phyloP scores from a whole-genome alignment of 2,797 vertebrate species.

The Tokudaia tokunoshimensis region DNA sequence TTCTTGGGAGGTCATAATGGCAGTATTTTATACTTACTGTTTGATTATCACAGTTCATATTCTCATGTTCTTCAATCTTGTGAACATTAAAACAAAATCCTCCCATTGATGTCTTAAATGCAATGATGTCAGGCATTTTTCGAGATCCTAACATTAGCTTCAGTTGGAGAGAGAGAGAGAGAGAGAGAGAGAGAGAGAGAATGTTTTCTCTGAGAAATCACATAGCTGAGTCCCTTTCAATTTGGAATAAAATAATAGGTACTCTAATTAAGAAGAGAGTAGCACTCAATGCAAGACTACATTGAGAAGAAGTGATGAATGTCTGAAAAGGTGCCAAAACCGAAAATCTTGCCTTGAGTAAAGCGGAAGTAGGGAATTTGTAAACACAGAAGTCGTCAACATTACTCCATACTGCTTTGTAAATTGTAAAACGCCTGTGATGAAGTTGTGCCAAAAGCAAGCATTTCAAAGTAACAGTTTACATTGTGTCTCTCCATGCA shows the following conservation, averaged over 20 bases:
- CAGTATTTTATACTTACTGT: background rate
- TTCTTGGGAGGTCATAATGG: conserved; percentile 9
- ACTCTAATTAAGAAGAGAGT: conserved; percentile 21
- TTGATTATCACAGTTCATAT: background rate
- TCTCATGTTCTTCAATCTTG: conserved; percentile 20
- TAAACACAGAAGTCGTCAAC: conserved; percentile 80
- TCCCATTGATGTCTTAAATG: conserved; percentile 18
- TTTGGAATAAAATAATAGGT: conserved; percentile 38
- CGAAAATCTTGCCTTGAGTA: conserved; percentile 79
- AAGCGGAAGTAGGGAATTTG: conserved; percentile 76
- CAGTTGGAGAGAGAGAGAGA: no score
- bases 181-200: no score
- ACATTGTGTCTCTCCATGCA: conserved; percentile 80
- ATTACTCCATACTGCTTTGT: conserved; percentile 81
- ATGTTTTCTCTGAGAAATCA: background rate
- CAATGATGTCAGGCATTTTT: background rate
- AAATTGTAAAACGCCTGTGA: conserved; percentile 82
- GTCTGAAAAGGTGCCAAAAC: conserved; percentile 80
- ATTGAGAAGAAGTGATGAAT: conserved; percentile 57
- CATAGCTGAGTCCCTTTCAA: background rate
- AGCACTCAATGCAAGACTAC: conserved; percentile 35
- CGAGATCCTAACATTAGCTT: background rate
- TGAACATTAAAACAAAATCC: conserved; percentile 34
- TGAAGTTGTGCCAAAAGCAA: conserved; percentile 83
- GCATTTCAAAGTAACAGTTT: conserved; percentile 78